A percentile compares a stretch with the other conserved stretches of the same genome.
Conservation (phyloP, 2,888 invertebrate species). For the Tetrapedia diversipes region DNA sequence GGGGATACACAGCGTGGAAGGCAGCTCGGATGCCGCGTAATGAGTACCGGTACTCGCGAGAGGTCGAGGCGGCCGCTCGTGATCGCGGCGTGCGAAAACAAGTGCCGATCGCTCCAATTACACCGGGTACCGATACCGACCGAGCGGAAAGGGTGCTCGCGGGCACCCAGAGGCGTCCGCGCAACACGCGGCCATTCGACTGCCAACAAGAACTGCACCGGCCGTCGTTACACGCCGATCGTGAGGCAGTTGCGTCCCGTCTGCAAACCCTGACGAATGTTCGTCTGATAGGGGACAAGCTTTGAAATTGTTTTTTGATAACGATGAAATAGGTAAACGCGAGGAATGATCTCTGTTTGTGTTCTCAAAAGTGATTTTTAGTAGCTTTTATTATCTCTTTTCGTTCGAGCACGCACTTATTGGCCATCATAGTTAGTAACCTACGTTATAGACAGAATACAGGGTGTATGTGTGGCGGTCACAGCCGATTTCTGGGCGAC, state of each 20-base stretch:
- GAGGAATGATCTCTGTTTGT: too few species aligned
- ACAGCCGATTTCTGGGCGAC: too few species aligned
- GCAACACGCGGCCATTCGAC: conserved; percentile 57
- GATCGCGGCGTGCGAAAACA: conserved; percentile 80
- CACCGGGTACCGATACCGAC: conserved; percentile 67
- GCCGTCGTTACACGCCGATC: conserved; percentile 63
- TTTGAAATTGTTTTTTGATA: too few species aligned
- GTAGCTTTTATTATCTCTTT: too few species aligned
- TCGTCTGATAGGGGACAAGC: too few species aligned
- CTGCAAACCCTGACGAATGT: too few species aligned
- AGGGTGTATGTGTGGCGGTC: too few species aligned
- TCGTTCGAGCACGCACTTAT: too few species aligned
- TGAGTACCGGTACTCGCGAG: conserved; percentile 59
- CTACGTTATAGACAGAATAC: too few species aligned
- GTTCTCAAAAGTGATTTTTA: too few species aligned
- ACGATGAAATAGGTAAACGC: too few species aligned
- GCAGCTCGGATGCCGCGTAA: conserved; percentile 53
- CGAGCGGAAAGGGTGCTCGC: conserved; percentile 53
- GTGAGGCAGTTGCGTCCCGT: conserved; percentile 59
- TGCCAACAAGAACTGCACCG: conserved; percentile 54
- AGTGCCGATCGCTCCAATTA: conserved; percentile 81
- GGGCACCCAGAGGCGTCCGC: conserved; percentile 59
- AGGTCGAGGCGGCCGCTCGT: conserved; percentile 66
- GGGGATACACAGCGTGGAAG: conserved; percentile 44
- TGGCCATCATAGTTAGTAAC: too few species aligned